Evolutionary conservation across 2,797 vertebrate species (phyloP), one percentile per base, ranked within the genome.

Genomic region (Eupleurogrammus muticus): DNA sequence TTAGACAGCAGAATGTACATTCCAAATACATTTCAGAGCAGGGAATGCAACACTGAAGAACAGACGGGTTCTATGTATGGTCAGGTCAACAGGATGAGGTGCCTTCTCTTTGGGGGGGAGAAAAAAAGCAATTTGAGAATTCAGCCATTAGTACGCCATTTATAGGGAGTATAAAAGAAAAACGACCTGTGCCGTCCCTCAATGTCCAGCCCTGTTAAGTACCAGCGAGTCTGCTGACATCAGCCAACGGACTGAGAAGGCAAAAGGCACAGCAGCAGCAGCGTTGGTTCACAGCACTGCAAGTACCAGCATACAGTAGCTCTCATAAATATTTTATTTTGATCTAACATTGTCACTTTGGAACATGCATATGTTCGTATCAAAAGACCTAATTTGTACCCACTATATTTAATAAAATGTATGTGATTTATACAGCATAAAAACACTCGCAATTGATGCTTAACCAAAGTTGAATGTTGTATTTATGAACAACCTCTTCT

Each of bases 101-200:
- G 64, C 78, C 49, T 84, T 68, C 34, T 55, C 70, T 80, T 52
- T 52, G 32, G 44, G 7, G 2, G n/a, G 1, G 16, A 13, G 56
- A 65, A 82, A 82, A 87, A 78, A 85, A 86, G 82, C 88, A 89
- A 91, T 92, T 90, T 88, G 80, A 89, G 82, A 90, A 89, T 88
- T 83, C 67, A 82, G 85, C 87, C 85, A 90, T 91, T 90, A 91
- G 84, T 77, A 76, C 17, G 6, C 78, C 85, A 90, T 91, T 90
- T 91, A 90, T 84, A 70, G 84, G 73, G 81, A 83, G 84, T 87
- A 87, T 91, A 90, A 89, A 92, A 92, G 84, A 93, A 78, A 89
- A 89, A 92, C 87, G 87, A 80, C 75, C 82, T 58, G 73, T 54
- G 32, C 87, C 46, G 61, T 89, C 78, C 77, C 79, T 84, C 80